Evolutionary conservation across 2,113 vertebrate genomes (phyloP), one percentile per base, ranked within the genome.

Genomic region (Holacanthus passer): DNA sequence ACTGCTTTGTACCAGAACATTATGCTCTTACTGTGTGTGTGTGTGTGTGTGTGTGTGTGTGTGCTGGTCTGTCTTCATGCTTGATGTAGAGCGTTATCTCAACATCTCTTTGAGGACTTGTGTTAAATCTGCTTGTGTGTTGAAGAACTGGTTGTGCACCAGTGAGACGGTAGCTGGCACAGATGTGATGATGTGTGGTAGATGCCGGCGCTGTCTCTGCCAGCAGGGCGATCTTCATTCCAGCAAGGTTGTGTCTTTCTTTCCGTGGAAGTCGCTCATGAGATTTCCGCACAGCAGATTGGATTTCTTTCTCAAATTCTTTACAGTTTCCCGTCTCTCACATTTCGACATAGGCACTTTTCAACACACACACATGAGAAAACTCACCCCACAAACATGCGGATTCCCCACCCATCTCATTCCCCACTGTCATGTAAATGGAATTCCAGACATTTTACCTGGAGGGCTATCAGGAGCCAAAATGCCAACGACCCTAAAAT

Each of bases 361-460:
- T 6, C 9, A 19, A 20, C 9, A 0, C 27, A 0, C 14, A 48
- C 27, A 31, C 48, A 29, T 11, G 31, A 14, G 43, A 56, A 77
- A 76, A 68, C 73, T 84, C 71, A 80, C 4, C 67, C 53, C 56
- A 41, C 68, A 81, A 65, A 35, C 48, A 77, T 41, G 77, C 29
- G 53, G 58, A 55, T 75, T 71, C 66, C 78, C 48, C 82, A 79
- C 69, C 79, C 79, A 48, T 45, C 45, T 41, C 55, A 19, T 58
- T 72, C 75, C 60, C 60, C 58, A n/a, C 8, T 53, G 69, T 83
- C 83, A 86, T 75, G 73, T 27, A 20, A 83, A 82, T 77, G 87
- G 82, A 0, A 92, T 92, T 84, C 71, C 77, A 87, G 77, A 74
- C 59, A 87, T 90, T 81, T 87, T 67, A 80, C 76, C 83, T 81